Percentiles rank a stretch among this genome's conserved stretches.
phyloP scores from a whole-genome alignment of 35 echinoderm and acorn worm genomes.

The Acanthaster planci region DNA sequence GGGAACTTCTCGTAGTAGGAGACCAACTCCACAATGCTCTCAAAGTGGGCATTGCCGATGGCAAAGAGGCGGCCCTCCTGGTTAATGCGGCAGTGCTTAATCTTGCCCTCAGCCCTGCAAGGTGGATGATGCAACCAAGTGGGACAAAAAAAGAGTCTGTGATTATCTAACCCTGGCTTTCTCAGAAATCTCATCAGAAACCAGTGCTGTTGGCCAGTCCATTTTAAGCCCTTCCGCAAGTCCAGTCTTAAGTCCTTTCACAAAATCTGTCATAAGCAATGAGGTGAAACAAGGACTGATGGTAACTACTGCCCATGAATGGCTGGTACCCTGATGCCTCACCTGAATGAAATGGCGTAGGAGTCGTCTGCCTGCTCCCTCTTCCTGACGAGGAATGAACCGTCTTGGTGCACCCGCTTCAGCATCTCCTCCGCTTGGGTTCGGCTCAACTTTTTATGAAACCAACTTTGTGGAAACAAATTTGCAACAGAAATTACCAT shows the following conservation, averaged over 20 bases:
- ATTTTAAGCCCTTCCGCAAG: no score
- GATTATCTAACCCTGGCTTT: slow-evolving; percentile 40
- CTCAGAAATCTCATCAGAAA: no score
- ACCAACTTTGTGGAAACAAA: slow-evolving; percentile 73
- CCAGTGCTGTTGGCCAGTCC: no score
- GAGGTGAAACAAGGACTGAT: no score
- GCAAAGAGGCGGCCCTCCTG: slow-evolving; percentile 91
- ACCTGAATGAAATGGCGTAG: slow-evolving; percentile 98
- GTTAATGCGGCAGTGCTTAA: slow-evolving; percentile 99
- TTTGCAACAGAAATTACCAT: not conserved
- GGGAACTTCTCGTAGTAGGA: slow-evolving; percentile 94
- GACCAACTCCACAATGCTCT: slow-evolving; percentile 86
- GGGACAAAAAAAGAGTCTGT: not conserved
- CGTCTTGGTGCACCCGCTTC: slow-evolving; percentile 83
- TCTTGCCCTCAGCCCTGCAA: slow-evolving; percentile 96
- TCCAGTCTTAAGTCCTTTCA: no score
- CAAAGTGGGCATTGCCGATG: slow-evolving; percentile 97
- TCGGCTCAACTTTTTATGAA: slow-evolving; percentile 80
- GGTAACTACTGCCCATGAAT: no score
- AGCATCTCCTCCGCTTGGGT: slow-evolving; percentile 90
- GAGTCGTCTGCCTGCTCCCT: slow-evolving; percentile 82
- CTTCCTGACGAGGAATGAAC: slow-evolving; percentile 88
- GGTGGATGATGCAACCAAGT: not conserved
- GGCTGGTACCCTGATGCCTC: not conserved
- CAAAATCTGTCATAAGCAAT: no score